These are phyloP conservation scores for Acleris literana DNA, from an alignment of 2,888 invertebrate genomes.

Conservation along the genomic window DNA sequence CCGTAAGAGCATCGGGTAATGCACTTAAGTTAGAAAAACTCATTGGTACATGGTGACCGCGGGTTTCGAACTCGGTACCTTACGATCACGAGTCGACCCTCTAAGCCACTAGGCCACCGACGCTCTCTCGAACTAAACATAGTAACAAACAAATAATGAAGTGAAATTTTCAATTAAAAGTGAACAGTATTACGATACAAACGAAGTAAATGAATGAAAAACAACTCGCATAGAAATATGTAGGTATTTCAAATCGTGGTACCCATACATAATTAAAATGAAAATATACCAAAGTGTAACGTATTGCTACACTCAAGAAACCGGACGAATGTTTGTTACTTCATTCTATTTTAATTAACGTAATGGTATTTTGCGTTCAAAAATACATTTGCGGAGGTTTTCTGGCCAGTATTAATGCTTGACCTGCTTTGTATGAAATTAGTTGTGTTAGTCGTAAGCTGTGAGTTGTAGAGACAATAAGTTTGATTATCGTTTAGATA, in stretches of 20 bases:
- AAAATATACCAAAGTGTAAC: slow-evolving; percentile 13
- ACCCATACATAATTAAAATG: slow-evolving; percentile 12
- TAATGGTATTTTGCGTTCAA: slow-evolving; percentile 13
- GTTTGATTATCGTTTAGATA: too few relatives aligned
- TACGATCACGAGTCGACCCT: too few relatives aligned
- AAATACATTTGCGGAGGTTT: slow-evolving; percentile 17
- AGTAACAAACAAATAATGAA: too few relatives aligned
- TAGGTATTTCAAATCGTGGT: background rate
- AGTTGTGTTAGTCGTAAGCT: background rate
- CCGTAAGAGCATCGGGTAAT: too few relatives aligned
- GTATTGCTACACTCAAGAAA: slow-evolving; percentile 22
- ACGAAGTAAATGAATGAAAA: background rate
- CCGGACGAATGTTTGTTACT: slow-evolving; percentile 28
- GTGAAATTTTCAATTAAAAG: background rate
- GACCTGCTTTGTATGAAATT: slow-evolving; percentile 29
- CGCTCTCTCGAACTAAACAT: too few relatives aligned
- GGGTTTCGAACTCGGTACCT: too few relatives aligned
- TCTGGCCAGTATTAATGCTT: slow-evolving; percentile 20
- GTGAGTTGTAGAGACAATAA: background rate
- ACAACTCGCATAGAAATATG: background rate
- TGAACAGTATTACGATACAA: background rate
- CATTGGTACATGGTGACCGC: too few relatives aligned
- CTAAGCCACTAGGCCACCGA: too few relatives aligned
- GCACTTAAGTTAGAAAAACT: too few relatives aligned
- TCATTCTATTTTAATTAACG: slow-evolving; percentile 23